Conservation (phyloP, 2,797 vertebrate species). For the Megalops cyprinoides region DNA sequence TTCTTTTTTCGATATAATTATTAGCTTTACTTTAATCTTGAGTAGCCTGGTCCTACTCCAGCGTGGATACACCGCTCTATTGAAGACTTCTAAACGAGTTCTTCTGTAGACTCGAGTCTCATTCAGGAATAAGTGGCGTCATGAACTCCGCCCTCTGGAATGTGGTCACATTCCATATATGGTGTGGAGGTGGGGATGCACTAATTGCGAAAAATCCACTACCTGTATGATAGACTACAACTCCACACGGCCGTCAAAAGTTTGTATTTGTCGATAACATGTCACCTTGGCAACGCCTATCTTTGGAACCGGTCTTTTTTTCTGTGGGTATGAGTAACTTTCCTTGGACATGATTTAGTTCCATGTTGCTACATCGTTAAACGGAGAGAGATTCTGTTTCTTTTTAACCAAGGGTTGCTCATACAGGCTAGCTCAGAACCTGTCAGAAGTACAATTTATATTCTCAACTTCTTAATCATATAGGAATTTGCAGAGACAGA, state of each 20-base stretch:
- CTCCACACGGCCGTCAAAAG: neutral
- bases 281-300: neutral
- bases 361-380: neutral
- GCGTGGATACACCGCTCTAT: neutral
- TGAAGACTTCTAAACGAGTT: neutral
- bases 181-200: constrained; percentile 41
- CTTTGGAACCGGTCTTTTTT: neutral
- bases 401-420: neutral
- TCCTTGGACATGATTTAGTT: neutral
- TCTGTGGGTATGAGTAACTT: neutral
- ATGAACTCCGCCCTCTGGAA: constrained; percentile 66
- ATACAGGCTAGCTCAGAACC: neutral
- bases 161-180: constrained; percentile 57
- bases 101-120: constrained; percentile 53
- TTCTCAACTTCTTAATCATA: no score
- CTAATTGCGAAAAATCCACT: neutral
- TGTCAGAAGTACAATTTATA: no score
- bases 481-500: no score
- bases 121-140: constrained; percentile 75
- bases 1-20: constrained; percentile 8
- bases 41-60: constrained; percentile 30
- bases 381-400: neutral
- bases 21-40: constrained; percentile 35
- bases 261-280: constrained; percentile 14
- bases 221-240: constrained; percentile 2